phyloP scores from a whole-genome alignment of 2,888 invertebrate genomes.

The Strigamia maritima region DNA sequence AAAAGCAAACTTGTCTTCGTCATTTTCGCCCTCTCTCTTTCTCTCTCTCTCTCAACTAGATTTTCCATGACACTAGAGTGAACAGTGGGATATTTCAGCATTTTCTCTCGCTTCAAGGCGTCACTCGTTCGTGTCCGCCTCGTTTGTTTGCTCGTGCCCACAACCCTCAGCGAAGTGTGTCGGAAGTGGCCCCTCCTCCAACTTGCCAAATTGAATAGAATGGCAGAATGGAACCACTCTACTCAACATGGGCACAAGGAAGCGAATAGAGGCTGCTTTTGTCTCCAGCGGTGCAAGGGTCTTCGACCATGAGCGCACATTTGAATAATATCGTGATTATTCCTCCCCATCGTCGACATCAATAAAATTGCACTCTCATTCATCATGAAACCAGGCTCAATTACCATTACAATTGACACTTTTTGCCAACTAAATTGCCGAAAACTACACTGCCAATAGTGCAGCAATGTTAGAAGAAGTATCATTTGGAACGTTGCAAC shows the following conservation, averaged over 20 bases:
- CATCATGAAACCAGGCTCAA: background rate
- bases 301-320: slow-evolving; percentile 10
- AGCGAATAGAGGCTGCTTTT: background rate
- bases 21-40: too few relatives aligned
- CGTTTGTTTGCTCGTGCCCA: slow-evolving; percentile 27
- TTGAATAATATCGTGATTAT: background rate
- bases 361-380: slow-evolving; percentile 4
- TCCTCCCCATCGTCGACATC: background rate
- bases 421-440: background rate
- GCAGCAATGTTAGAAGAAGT: too few relatives aligned
- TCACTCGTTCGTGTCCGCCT: slow-evolving; percentile 18
- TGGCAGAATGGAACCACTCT: slow-evolving; percentile 2
- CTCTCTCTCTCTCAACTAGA: background rate
- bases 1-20: background rate
- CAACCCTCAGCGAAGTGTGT: slow-evolving; percentile 13
- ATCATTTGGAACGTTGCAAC: too few relatives aligned
- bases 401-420: background rate
- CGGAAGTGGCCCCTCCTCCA: slow-evolving; percentile 24
- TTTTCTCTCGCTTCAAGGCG: slow-evolving; percentile 28
- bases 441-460: too few relatives aligned
- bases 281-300: slow-evolving; percentile 2
- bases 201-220: slow-evolving; percentile 25
- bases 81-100: slow-evolving; percentile 8
- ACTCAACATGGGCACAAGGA: background rate
- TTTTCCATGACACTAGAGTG: slow-evolving; percentile 8